Base-by-base conservation (phyloP, 2,888 invertebrate genomes). In the Rhagophthalmus giganteus region DNA sequence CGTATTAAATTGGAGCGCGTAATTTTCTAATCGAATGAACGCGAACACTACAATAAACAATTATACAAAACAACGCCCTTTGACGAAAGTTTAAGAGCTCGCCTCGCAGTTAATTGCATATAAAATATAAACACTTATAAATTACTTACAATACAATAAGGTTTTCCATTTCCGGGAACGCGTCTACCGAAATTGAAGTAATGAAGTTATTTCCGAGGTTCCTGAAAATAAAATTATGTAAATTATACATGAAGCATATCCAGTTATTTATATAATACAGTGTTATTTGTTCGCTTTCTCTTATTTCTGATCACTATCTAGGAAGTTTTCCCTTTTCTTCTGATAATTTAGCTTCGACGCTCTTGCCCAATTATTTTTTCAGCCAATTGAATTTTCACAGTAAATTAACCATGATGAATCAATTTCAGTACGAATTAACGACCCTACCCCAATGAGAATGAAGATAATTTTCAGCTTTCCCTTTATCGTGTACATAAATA, bases 121-220 rank as follows among this genome's bases (percentile, higher is more conserved):
- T n/a, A n/a, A n/a, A n/a, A n/a, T n/a, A n/a, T n/a, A n/a, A n/a
- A n/a, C n/a, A n/a, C n/a, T n/a, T 20, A 20, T 20, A 20, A 20
- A 20, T 14, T 75, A 83, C 93, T 92, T 80, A 94, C 94, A 94
- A 78, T 60, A 90, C 85, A 66, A 86, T 79, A 54, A 92, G 79
- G 65, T 82, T 82, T 38, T 81, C 80, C 76, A 91, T 81, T 62
- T 80, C 78, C 42, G 86, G 84, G 74, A 92, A 88, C 53, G 88
- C 83, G 56, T 81, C 79, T 59, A 79, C 79, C 50, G 83, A 78
- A 68, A 92, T 83, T 71, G 80, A 79, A 64, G 80, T 76, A 69
- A 92, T 79, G 71, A 82, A 78, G 79, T 92, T 92, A 71, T 82
- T 85, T 59, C 85, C 86, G 69, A 92, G 79, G 75, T 87, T 86